Evolutionary conservation across 2,888 invertebrate genomes (phyloP).

Genomic region (Leucophenga maculata): DNA sequence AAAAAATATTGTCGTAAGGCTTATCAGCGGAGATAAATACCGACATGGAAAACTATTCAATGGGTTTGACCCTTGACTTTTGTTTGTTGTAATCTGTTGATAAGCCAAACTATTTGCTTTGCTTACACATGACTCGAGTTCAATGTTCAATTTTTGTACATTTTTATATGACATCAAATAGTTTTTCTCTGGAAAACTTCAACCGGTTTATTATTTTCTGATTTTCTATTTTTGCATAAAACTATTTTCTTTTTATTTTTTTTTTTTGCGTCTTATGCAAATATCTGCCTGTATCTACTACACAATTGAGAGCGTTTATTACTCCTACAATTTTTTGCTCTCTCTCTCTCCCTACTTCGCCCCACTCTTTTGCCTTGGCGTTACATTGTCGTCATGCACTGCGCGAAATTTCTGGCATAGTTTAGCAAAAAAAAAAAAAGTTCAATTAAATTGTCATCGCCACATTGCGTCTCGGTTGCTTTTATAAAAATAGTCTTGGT

Average conservation of each 20-base stretch:
- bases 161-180: too few relatives aligned
- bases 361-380: neutral
- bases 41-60: too few relatives aligned
- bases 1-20: too few relatives aligned
- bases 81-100: too few relatives aligned
- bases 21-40: too few relatives aligned
- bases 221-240: too few relatives aligned
- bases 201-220: too few relatives aligned
- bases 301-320: neutral
- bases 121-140: too few relatives aligned
- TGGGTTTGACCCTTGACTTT: too few relatives aligned
- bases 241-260: neutral
- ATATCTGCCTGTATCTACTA: neutral
- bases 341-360: neutral
- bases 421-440: neutral
- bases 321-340: neutral
- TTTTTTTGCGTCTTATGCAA: neutral
- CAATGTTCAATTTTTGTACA: too few relatives aligned
- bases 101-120: too few relatives aligned
- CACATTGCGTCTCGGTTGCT: neutral
- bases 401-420: slow-evolving; percentile 15
- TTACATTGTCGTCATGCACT: slow-evolving; percentile 4
- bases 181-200: too few relatives aligned
- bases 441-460: neutral
- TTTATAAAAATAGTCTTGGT: slow-evolving; percentile 3